Percentiles rank a stretch among this genome's conserved stretches.
Conservation (phyloP, 2,113 vertebrate species). For the Genyomyrus donnyi region DNA sequence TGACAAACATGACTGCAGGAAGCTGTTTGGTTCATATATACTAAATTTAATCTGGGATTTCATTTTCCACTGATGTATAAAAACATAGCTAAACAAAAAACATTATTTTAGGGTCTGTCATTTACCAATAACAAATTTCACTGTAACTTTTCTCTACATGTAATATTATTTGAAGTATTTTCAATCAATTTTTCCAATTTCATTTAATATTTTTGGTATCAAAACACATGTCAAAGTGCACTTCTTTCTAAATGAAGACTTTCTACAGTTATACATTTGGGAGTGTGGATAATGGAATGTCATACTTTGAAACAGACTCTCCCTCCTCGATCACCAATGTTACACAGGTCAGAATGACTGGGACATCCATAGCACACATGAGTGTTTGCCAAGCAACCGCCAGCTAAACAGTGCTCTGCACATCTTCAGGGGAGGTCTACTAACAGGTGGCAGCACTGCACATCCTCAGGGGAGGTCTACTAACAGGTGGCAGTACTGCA, state of each 20-base stretch:
- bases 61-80: not conserved
- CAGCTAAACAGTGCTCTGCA: not conserved
- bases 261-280: not conserved
- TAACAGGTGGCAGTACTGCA: too few relatives aligned
- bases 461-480: too few relatives aligned
- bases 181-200: not conserved
- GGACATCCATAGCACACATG: not conserved
- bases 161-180: not conserved
- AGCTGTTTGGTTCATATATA: not conserved
- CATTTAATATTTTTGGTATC: not conserved
- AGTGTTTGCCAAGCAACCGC: not conserved
- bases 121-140: not conserved
- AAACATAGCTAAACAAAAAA: not conserved
- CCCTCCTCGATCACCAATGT: not conserved
- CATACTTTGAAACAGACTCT: not conserved
- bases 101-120: not conserved
- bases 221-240: not conserved
- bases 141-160: not conserved
- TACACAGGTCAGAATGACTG: not conserved
- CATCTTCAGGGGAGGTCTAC: too few relatives aligned
- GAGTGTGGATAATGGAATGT: not conserved
- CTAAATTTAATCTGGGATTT: not conserved
- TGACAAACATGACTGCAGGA: not conserved
- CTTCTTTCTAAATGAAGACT: not conserved
- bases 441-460: not conserved